These are phyloP conservation scores for Pseudois nayaur DNA, from an alignment of 2,113 vertebrate species.

Conservation along the genomic window DNA sequence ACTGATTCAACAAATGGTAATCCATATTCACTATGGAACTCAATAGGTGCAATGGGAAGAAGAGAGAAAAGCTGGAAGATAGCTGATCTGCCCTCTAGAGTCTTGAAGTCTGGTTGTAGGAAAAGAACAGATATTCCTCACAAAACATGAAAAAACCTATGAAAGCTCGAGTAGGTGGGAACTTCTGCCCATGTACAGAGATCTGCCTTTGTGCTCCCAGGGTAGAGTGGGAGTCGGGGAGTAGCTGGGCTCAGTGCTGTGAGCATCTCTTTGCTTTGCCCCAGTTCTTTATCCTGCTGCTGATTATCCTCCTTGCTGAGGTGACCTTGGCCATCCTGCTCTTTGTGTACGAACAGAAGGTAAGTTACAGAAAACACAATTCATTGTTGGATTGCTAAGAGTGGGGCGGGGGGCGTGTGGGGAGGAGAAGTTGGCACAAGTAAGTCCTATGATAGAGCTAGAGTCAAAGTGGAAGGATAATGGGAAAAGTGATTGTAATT, in stretches of 20 bases:
- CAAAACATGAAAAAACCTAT: not conserved
- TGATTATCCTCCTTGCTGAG: slow-evolving; percentile 87
- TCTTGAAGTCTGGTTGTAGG: not conserved
- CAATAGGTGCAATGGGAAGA: not conserved
- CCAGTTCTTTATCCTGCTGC: slow-evolving; percentile 88
- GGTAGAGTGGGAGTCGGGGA: not conserved
- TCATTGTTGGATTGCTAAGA: not conserved
- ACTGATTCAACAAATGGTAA: not conserved
- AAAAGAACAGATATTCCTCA: not conserved
- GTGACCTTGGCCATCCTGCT: slow-evolving; percentile 83
- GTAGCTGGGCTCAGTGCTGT: not conserved
- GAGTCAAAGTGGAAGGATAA: not conserved
- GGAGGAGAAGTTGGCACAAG: not conserved
- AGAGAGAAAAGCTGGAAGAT: not conserved
- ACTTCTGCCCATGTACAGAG: fast-evolving
- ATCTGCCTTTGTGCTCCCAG: not conserved
- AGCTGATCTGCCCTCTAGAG: not conserved
- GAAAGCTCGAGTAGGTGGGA: not conserved
- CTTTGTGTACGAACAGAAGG: slow-evolving; percentile 81
- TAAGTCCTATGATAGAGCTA: not conserved
- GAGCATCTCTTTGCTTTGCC: slow-evolving; percentile 31
- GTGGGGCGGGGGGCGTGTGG: not conserved
- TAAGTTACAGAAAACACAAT: slow-evolving; percentile 52
- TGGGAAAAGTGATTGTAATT: not conserved
- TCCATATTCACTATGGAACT: not conserved